These are phyloP conservation scores for Agrilus planipennis DNA, from an alignment of 1,140 invertebrate species.

Conservation along the genomic window DNA sequence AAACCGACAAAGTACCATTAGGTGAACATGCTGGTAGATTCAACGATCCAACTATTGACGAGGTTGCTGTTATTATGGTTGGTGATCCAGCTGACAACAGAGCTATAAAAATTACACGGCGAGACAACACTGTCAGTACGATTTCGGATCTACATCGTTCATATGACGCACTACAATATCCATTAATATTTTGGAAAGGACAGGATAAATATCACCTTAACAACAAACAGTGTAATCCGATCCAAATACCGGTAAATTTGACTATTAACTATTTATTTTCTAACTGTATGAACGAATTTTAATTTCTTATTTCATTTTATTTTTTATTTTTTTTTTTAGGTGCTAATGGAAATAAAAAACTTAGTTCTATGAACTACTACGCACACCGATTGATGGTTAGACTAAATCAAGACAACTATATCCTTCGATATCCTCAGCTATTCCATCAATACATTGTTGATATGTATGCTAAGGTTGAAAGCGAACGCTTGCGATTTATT, in stretches of 20 bases:
- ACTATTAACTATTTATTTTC: not conserved
- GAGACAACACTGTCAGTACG: constrained; percentile 25
- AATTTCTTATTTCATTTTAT: constrained; percentile 1
- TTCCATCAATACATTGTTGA: constrained; percentile 34
- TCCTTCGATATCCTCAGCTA: constrained; percentile 25
- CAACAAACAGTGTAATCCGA: constrained; percentile 23
- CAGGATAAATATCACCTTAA: constrained; percentile 37
- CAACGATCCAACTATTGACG: constrained; percentile 35
- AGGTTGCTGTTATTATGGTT: constrained; percentile 35
- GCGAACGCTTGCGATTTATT: constrained; percentile 28
- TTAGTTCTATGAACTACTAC: constrained; percentile 25
- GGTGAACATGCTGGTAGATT: constrained; percentile 32
- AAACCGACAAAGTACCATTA: constrained; percentile 25
- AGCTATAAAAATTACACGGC: constrained; percentile 34
- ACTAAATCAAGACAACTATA: constrained; percentile 22
- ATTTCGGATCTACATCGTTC: constrained; percentile 34
- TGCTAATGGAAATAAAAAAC: constrained; percentile 11
- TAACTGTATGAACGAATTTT: not conserved
- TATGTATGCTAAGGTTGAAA: constrained; percentile 33
- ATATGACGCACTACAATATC: constrained; percentile 40
- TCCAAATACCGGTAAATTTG: constrained; percentile 20
- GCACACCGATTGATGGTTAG: constrained; percentile 24
- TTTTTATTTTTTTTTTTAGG: constrained; percentile 1
- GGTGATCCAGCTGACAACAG: constrained; percentile 30
- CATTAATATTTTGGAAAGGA: constrained; percentile 37